Base-by-base conservation (phyloP, 2,888 invertebrate species). In the Augiades crinisus region DNA sequence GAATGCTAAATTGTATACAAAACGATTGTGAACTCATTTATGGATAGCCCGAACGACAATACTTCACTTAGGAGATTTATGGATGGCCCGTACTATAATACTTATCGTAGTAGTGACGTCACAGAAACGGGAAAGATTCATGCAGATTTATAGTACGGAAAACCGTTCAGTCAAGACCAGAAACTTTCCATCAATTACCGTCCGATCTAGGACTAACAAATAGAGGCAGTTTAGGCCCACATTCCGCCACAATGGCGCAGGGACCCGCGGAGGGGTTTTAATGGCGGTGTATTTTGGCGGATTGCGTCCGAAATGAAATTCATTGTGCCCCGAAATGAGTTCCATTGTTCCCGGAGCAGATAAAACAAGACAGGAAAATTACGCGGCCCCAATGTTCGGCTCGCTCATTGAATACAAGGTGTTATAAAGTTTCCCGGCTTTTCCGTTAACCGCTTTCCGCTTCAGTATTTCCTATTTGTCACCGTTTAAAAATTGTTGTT, bases 351-450 rank as follows among this genome's bases (percentile, higher is more conserved):
- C 68, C 60, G 14, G 38, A 6, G 61, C 62, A 76, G 83, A 81
- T 81, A 79, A 81, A 83, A 82, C 79, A 81, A 74, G 74, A 74
- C 84, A 85, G 85, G 85, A 85, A 85, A 86, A 86, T 86, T 86
- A 86, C 78, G 68, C 75, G 64, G 75, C 63, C n/a, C n/a, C 62
- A 45, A 31, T 51, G 45, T 7, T 45, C 43, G 27, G 22, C 36
- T 68, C 72, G 68, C 75, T 75, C 81, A 79, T 78, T 81, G 68
- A 77, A 72, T 65, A 71, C 70, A 57, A 67, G 68, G 67, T 73
- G 75, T 73, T 68, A 72, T 65, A 75, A 50, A 50, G 50, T 43
- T 50, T 41, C 17, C 43, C 41, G 34, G 50, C 27, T 41, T 41
- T 41, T 17, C 49, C 41, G 41, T 24, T 47, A 49, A 49, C 41